Conservation (phyloP, 92 coral and sea anemone species). For the Phenganax marumi region DNA sequence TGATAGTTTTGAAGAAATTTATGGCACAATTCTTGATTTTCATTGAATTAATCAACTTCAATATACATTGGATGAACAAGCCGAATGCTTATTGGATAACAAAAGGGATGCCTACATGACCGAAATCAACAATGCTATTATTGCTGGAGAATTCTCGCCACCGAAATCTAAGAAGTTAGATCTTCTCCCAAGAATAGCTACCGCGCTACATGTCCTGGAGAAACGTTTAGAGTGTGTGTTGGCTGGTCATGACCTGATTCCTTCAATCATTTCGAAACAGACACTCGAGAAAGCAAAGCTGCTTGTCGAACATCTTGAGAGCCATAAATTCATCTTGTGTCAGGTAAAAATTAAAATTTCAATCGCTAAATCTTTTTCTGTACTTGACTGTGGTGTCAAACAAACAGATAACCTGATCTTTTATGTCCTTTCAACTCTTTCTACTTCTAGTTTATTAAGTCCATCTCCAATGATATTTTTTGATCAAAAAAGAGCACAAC, state of each 20-base stretch:
- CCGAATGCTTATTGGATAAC: neutral
- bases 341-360: neutral
- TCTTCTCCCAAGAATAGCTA: neutral
- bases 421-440: neutral
- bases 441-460: neutral
- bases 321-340: neutral
- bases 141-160: neutral
- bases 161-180: conserved; percentile 2
- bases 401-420: neutral
- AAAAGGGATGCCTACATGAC: neutral
- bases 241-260: neutral
- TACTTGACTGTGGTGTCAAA: neutral
- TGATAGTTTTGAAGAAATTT: conserved; percentile 4
- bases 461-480: neutral
- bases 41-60: neutral
- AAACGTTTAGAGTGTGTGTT: neutral
- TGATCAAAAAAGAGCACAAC: neutral
- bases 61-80: neutral
- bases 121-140: conserved; percentile 1
- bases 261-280: neutral
- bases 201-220: neutral
- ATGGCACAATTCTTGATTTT: neutral
- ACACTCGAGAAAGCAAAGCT: neutral
- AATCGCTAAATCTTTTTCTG: neutral
- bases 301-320: conserved; percentile 16